Percentiles rank a stretch among this genome's conserved stretches.
Conservation (phyloP, 2,797 vertebrate species). For the Megalops cyprinoides region DNA sequence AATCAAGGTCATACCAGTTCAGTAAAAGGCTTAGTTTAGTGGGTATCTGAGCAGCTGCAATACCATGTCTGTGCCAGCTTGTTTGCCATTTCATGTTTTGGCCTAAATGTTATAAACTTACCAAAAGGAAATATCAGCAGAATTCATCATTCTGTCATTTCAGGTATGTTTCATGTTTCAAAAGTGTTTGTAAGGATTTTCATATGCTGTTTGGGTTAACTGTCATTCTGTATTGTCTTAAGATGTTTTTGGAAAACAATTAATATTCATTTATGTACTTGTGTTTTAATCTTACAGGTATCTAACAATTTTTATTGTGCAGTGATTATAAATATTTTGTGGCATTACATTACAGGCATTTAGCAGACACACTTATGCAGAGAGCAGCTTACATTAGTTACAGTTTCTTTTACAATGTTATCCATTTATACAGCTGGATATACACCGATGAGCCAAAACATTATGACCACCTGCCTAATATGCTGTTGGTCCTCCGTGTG, state of each 20-base stretch:
- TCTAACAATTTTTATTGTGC: neutral
- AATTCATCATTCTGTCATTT: too few species aligned
- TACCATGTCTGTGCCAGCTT: neutral
- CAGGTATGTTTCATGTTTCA: too few species aligned
- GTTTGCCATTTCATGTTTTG: neutral
- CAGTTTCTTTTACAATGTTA: too few species aligned
- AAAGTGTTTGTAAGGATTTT: too few species aligned
- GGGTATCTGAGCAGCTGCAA: slow-evolving; percentile 8
- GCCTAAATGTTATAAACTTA: neutral
- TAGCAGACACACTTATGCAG: too few species aligned
- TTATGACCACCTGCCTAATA: too few species aligned
- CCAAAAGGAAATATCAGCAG: neutral
- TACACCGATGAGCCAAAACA: too few species aligned
- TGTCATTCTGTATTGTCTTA: neutral
- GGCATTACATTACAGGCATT: neutral
- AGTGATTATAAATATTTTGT: neutral
- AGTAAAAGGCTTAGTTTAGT: slow-evolving; percentile 17
- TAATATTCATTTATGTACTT: neutral
- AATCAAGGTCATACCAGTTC: slow-evolving; percentile 31
- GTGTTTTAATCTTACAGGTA: neutral
- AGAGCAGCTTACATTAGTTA: too few species aligned
- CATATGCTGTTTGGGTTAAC: too few species aligned
- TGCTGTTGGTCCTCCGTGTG: too few species aligned
- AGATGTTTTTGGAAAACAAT: neutral
- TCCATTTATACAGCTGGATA: too few species aligned